phyloP scores from a whole-genome alignment of 1,140 invertebrate genomes.

The Zelostemma sp. region DNA sequence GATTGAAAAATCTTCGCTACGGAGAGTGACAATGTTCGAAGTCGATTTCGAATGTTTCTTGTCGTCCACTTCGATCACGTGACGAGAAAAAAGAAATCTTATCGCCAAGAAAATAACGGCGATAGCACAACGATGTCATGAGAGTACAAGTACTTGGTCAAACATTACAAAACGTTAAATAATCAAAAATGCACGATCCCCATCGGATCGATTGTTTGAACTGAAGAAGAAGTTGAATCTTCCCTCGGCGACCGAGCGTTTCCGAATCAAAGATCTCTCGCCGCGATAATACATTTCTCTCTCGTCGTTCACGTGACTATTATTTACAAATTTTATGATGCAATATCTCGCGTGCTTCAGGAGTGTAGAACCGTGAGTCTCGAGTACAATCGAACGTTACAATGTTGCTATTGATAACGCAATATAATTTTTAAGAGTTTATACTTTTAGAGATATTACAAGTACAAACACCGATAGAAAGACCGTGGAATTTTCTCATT shows the following conservation, averaged over 20 bases:
- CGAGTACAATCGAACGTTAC: not conserved
- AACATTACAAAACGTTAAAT: slow-evolving; percentile 3
- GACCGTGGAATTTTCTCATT: not conserved
- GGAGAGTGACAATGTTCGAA: not conserved
- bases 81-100: not conserved
- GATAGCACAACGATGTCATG: slow-evolving; percentile 1
- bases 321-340: slow-evolving; percentile 11
- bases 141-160: not conserved
- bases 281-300: not conserved
- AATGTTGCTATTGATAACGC: not conserved
- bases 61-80: not conserved
- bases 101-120: not conserved
- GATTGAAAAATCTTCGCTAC: not conserved
- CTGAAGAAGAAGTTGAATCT: not conserved
- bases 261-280: slow-evolving; percentile 2
- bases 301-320: slow-evolving; percentile 2
- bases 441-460: slow-evolving; percentile 2
- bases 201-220: not conserved
- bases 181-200: not conserved
- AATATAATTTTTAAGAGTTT: not conserved
- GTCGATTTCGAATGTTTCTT: not conserved
- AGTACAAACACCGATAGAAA: slow-evolving; percentile 1
- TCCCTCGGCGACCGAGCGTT: not conserved
- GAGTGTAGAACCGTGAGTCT: not conserved
- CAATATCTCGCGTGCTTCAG: slow-evolving; percentile 8